Base-by-base conservation (phyloP, 2,888 invertebrate species). In the Eristalinus sepulchralis region DNA sequence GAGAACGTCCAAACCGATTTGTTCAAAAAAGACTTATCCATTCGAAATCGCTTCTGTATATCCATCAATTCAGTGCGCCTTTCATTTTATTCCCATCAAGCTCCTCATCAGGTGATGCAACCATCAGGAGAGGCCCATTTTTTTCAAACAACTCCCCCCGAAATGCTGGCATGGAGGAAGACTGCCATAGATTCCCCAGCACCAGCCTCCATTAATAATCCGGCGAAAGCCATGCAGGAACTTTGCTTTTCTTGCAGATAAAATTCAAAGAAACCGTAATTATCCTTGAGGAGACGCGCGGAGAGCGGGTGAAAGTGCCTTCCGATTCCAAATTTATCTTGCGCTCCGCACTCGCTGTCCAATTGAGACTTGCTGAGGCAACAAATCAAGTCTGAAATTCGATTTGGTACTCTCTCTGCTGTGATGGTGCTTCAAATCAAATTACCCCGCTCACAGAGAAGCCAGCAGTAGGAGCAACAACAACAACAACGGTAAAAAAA, bases 401-500 rank as follows among this genome's bases (percentile, higher is more conserved):
- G 22, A 33, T 73, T 55, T 36, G 31, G 11, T 53, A 63, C 33
- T 53, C 53, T 72, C 63, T 66, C 57, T 67, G 64, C 67, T 57
- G 24, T 67, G 66, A 39, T 60, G 66, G 8, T 76, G 66, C 59
- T 39, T 60, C 39, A 60, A 66, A 33, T 60, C 33, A 13, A 68
- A 68, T 55, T 55, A 57, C 57, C 24, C 47, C n/a, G 57, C 22
- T 55, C 33, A 55, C 20, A 8, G 53, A 67, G 53, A 33, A 53
- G 13, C 17, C 53, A 20, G 17, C 17, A 47, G 17, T 13, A 13
- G 11, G 13, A n/a, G 5, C 17, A 11, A 1, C 10, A 20, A 17
- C 10, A 33, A 67, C 31, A n/a, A 47, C 8, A 17, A 1, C 9
- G 17, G 17, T 11, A 27, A 3, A 47, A 17, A 47, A 31, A 31